phyloP scores from a whole-genome alignment of 2,888 invertebrate genomes.

The Synanthedon formicaeformis region DNA sequence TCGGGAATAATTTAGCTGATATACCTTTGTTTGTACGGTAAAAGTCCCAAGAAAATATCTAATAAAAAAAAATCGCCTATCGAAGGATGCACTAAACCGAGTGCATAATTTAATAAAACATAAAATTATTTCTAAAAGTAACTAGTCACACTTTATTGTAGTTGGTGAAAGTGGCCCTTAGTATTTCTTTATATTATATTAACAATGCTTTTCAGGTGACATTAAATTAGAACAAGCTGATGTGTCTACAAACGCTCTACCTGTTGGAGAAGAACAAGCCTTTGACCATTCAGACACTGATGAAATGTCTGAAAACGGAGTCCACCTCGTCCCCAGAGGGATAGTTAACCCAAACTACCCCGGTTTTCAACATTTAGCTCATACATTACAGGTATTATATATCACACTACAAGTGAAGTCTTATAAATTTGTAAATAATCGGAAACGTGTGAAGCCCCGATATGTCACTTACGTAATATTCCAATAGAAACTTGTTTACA shows the following conservation, averaged over 20 bases:
- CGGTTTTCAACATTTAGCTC: conserved; percentile 85
- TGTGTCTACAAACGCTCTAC: conserved; percentile 42
- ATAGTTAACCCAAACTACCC: conserved; percentile 88
- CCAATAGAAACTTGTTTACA: neutral
- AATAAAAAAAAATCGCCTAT: too few relatives aligned
- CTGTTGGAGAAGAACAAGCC: conserved; percentile 63
- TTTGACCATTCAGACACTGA: conserved; percentile 71
- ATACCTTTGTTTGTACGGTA: too few relatives aligned
- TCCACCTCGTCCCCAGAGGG: conserved; percentile 70
- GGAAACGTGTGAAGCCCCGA: conserved; percentile 28
- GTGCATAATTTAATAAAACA: too few relatives aligned
- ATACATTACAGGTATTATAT: conserved; percentile 70
- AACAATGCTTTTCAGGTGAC: neutral
- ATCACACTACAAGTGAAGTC: conserved; percentile 16
- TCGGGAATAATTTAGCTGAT: too few relatives aligned
- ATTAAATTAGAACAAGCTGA: conserved; percentile 12
- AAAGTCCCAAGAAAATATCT: too few relatives aligned
- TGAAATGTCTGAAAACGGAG: conserved; percentile 58
- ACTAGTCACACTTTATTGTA: too few relatives aligned
- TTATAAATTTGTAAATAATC: conserved; percentile 24
- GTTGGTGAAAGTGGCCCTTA: too few relatives aligned
- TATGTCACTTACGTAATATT: neutral
- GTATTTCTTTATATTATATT: too few relatives aligned
- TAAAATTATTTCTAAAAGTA: too few relatives aligned
- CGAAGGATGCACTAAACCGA: too few relatives aligned